Conservation (phyloP, 2,888 invertebrate genomes). For the Lysandra bellargus region DNA sequence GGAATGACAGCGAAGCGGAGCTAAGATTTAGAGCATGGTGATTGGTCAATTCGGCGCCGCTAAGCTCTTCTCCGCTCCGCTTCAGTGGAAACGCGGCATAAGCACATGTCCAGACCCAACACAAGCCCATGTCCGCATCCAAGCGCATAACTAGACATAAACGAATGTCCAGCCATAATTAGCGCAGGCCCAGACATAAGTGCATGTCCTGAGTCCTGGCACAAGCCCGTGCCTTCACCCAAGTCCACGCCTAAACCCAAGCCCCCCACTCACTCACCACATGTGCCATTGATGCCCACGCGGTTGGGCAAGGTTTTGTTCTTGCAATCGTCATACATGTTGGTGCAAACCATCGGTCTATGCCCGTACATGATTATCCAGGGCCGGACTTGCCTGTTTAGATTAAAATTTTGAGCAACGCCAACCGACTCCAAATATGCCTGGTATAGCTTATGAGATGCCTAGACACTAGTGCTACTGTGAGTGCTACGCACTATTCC, state of each 20-base stretch:
- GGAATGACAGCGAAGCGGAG: too few species aligned
- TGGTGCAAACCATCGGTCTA: conserved; percentile 92
- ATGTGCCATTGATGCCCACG: conserved; percentile 78
- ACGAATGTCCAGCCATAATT: not conserved
- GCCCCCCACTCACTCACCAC: conserved; percentile 60
- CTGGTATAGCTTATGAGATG: too few species aligned
- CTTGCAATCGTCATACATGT: conserved; percentile 86
- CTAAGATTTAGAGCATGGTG: too few species aligned
- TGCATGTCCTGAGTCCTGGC: not conserved
- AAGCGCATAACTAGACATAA: not conserved
- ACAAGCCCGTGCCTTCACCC: conserved; percentile 50
- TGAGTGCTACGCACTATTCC: too few species aligned
- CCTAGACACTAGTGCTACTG: too few species aligned
- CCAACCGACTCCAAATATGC: too few species aligned
- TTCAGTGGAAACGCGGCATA: not conserved
- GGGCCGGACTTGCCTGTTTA: conserved; percentile 66
- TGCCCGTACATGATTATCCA: conserved; percentile 91
- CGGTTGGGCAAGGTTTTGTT: conserved; percentile 81
- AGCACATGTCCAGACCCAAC: not conserved
- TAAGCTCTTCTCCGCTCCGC: too few species aligned
- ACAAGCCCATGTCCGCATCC: not conserved
- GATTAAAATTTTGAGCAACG: not conserved
- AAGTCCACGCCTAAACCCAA: not conserved
- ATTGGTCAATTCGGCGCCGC: too few species aligned
- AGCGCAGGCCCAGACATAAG: not conserved